phyloP scores from a whole-genome alignment of 2,797 vertebrate genomes.

The Capromys pilorides region DNA sequence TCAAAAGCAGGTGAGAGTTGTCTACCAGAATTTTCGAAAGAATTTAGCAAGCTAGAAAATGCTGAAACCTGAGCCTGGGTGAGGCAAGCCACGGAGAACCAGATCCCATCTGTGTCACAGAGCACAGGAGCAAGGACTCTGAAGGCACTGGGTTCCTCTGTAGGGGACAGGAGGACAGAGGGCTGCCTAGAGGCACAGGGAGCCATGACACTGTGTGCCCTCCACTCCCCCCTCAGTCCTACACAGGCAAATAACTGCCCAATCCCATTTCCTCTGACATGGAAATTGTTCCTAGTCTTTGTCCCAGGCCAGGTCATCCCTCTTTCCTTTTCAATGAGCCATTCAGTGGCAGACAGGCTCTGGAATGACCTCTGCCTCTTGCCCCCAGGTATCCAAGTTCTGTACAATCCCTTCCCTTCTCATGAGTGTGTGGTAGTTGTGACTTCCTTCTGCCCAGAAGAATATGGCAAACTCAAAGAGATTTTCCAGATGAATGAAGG shows the following conservation, averaged over 20 bases:
- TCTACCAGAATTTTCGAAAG: constrained; percentile 34
- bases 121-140: not conserved
- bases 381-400: not conserved
- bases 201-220: not conserved
- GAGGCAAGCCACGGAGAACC: not conserved
- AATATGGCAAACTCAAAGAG: not conserved
- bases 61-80: not conserved
- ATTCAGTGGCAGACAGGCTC: not conserved
- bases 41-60: not conserved
- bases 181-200: not conserved
- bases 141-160: not conserved
- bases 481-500: constrained; percentile 39
- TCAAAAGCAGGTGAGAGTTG: constrained; percentile 27
- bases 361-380: not conserved
- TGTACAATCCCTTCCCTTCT: not conserved
- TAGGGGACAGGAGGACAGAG: not conserved
- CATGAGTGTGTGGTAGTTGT: not conserved
- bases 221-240: not conserved
- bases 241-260: not conserved
- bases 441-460: not conserved
- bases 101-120: not conserved
- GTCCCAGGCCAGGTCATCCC: not conserved
- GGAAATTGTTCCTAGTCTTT: not conserved
- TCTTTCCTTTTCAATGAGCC: constrained; percentile 16
- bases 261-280: not conserved